Base-by-base conservation (phyloP, 2,113 vertebrate species). In the Apaloderma vittatum region DNA sequence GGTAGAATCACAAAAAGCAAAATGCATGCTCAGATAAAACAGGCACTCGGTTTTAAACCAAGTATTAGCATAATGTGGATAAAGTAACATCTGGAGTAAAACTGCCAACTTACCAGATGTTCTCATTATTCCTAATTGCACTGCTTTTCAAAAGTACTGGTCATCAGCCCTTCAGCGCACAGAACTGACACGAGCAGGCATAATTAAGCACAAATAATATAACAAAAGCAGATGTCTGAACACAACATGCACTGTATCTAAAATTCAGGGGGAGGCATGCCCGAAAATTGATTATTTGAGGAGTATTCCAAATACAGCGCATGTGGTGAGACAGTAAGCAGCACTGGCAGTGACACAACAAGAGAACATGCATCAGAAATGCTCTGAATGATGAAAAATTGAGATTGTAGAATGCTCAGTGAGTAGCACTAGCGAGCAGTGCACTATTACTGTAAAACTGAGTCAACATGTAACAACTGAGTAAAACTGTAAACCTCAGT, bases 21-120 rank as follows among this genome's bases (percentile, higher is more conserved):
- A 82, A 94, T 59, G 63, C 88, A 74, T 9, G 72, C 59, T 80
- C 32, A 66, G 32, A 76, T 66, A 78, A 90, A 86, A 92, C 8
- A 58, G 86, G 73, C 54, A 19, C 40, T 48, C 52, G 12, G 61
- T 84, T 94, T 89, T 59, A 91, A 94, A 83, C 0, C 2, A 67
- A 74, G 57, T 27, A 83, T 48, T 78, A 43, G 72, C 37, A 74
- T 48, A 81, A 86, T 4, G 66, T 37, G 66, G 68, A 85, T 61
- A 86, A 92, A 91, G 70, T 20, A 88, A 90, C 86, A 96, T 75
- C 88, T 89, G 73, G 90, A 81, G 45, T 52, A 58, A 68, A 77
- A 55, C 48, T 65, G 36, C 19, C 4, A 4, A 51, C 65, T 59
- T 80, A 51, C 88, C 88, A 94, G 93, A 91, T 89, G 86, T 89